Base-by-base conservation (phyloP, 2,797 vertebrate species). In the Notoglanidium macrostoma region DNA sequence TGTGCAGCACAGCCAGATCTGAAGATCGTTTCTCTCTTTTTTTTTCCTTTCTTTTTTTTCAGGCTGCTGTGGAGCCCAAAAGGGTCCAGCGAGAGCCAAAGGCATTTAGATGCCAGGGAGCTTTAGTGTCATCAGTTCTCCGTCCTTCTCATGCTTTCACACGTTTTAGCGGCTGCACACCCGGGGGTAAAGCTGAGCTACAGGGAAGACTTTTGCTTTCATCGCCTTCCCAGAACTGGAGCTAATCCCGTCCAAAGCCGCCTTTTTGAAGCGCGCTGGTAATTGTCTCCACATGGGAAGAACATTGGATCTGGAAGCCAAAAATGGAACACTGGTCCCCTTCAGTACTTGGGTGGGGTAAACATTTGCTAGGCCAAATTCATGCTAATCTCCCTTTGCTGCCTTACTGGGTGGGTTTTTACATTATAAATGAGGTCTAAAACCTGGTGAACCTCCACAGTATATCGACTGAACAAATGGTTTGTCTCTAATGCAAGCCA, bases 211-310 rank as follows among this genome's bases (percentile, higher is more conserved):
- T 78, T 90, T 86, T 49, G 86, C 92, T 91, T 93, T 93, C 90
- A 92, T 91, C 89, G 83, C 82, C 78, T 90, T 93, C 92, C 91
- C 91, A 90, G 91, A 91, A 88, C 90, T 89, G 90, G 89, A 81
- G 90, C 91, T 93, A 91, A 94, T 92, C 90, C 91, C 74, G 77
- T 90, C 90, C 88, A 92, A 92, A 92, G 86, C 87, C 68, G 77
- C 87, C 84, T 89, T 90, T 84, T 87, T 90, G 87, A 90, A 90
- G 89, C 91, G 55, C n/a, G 35, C 88, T 92, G 89, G 88, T 92
- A 91, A 92, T 90, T 92, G 89, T 93, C 91, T 91, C 91, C 88
- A 87, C 73, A 89, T 89, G 90, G 90, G 89, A 80, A 89, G 83
- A 87, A 82, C 78, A 85, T 86, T 61, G 55, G 85, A 92, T 92